A percentile compares a stretch with the other conserved stretches of the same genome.
Evolutionary conservation across 37 sponge, comb jelly and placozoan species (phyloP).

Genomic region (Halichondria panicea): DNA sequence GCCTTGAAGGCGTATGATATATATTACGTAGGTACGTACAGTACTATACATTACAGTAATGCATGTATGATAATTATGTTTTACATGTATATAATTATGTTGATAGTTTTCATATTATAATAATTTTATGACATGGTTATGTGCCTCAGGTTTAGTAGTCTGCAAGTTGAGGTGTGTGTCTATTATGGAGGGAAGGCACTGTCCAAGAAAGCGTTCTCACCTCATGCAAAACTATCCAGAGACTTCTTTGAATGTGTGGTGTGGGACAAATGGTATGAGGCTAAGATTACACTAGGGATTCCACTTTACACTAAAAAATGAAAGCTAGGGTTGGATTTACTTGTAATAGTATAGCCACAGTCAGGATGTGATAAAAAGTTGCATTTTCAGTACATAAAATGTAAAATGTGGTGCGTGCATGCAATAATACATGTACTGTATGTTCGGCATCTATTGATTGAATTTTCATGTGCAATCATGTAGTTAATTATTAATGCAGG

Average conservation of each 20-base stretch:
- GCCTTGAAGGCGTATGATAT: too few species aligned
- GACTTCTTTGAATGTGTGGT: constrained; percentile 41
- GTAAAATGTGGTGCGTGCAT: too few species aligned
- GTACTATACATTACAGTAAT: too few species aligned
- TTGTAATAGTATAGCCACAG: too few species aligned
- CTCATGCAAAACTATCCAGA: constrained; percentile 38
- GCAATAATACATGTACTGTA: background rate
- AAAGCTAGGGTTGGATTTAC: too few species aligned
- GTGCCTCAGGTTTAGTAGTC: constrained; percentile 40
- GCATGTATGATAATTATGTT: background rate
- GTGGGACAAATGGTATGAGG: constrained; percentile 70
- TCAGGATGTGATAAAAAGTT: too few species aligned
- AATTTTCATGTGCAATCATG: background rate
- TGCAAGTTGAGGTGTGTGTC: constrained; percentile 56
- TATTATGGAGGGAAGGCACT: constrained; percentile 54
- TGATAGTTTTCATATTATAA: background rate
- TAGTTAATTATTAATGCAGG: constrained; percentile 11
- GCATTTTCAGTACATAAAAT: too few species aligned
- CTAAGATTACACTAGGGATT: too few species aligned
- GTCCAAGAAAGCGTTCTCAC: constrained; percentile 32
- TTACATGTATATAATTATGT: background rate
- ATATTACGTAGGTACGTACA: too few species aligned
- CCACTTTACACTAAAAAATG: too few species aligned
- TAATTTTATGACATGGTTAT: background rate
- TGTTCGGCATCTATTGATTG: background rate